phyloP scores from a whole-genome alignment of 2,888 invertebrate genomes.

The Odontomyia ornata region DNA sequence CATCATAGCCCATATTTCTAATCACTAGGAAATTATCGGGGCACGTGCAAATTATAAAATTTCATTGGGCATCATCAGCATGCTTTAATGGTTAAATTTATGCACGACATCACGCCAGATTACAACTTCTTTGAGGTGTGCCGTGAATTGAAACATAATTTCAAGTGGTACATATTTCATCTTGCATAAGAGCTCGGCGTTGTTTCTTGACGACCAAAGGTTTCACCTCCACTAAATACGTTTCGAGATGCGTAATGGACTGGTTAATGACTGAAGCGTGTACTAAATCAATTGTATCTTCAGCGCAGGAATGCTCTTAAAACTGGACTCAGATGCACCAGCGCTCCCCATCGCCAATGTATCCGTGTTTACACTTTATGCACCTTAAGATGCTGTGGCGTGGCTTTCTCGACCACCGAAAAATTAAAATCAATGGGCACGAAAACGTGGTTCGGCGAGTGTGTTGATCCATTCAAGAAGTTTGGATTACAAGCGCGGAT shows the following conservation, averaged over 20 bases:
- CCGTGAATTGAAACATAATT: too few species aligned
- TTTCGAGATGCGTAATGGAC: neutral
- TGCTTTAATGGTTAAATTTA: too few species aligned
- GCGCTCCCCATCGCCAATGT: neutral
- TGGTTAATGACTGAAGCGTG: neutral
- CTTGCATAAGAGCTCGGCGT: too few species aligned
- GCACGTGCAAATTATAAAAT: too few species aligned
- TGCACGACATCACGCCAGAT: too few species aligned
- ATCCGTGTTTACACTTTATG: neutral
- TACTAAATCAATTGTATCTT: conserved; percentile 1
- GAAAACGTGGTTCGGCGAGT: neutral
- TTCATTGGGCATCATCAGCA: too few species aligned
- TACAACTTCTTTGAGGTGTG: too few species aligned
- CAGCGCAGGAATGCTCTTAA: neutral
- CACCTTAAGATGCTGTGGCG: neutral
- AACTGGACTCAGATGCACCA: neutral
- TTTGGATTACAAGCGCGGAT: neutral
- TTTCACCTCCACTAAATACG: neutral
- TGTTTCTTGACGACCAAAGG: neutral
- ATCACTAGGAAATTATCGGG: too few species aligned
- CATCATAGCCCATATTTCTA: too few species aligned
- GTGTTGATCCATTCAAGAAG: neutral
- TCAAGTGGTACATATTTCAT: too few species aligned
- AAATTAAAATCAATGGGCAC: neutral
- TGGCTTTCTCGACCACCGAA: neutral